phyloP scores from a whole-genome alignment of 2,888 invertebrate genomes.

The Caenorhabditis becei region DNA sequence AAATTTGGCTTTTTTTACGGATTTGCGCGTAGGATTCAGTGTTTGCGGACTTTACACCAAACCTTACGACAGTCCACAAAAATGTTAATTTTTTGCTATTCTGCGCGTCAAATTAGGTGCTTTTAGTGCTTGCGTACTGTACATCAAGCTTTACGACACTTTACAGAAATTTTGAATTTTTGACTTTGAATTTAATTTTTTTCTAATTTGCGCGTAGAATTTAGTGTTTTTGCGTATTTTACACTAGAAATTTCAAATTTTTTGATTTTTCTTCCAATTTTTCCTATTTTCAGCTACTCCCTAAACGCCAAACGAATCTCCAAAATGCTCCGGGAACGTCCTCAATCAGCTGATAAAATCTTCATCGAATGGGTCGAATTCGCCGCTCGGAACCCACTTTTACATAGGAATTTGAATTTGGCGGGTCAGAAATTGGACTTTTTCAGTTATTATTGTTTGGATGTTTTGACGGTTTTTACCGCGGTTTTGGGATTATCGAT shows the following conservation, averaged over 20 bases:
- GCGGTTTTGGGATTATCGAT: background rate
- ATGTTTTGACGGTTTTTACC: constrained; percentile 23
- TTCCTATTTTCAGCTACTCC: constrained; percentile 34
- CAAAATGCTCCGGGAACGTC: constrained; percentile 56
- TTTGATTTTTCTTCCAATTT: background rate
- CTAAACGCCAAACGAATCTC: constrained; percentile 50
- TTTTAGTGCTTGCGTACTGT: too few species aligned
- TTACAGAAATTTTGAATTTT: too few species aligned
- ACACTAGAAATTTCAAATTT: constrained; percentile 1
- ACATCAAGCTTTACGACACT: too few species aligned
- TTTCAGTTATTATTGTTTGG: constrained; percentile 54
- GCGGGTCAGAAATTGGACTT: constrained; percentile 32
- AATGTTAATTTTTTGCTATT: too few species aligned
- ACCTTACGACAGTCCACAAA: too few species aligned
- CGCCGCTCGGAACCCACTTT: constrained; percentile 50
- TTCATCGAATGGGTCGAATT: constrained; percentile 65
- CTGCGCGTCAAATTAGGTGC: too few species aligned
- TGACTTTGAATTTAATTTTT: too few species aligned
- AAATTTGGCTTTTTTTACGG: too few species aligned
- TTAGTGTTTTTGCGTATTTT: too few species aligned
- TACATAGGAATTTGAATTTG: constrained; percentile 52
- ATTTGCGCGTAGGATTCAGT: too few species aligned
- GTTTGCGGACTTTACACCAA: too few species aligned
- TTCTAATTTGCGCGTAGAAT: too few species aligned
- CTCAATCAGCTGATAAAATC: constrained; percentile 31